Percentiles rank a stretch among this genome's conserved stretches.
Evolutionary conservation across 2,888 invertebrate species (phyloP).

Genomic region (Platycheirus albimanus): DNA sequence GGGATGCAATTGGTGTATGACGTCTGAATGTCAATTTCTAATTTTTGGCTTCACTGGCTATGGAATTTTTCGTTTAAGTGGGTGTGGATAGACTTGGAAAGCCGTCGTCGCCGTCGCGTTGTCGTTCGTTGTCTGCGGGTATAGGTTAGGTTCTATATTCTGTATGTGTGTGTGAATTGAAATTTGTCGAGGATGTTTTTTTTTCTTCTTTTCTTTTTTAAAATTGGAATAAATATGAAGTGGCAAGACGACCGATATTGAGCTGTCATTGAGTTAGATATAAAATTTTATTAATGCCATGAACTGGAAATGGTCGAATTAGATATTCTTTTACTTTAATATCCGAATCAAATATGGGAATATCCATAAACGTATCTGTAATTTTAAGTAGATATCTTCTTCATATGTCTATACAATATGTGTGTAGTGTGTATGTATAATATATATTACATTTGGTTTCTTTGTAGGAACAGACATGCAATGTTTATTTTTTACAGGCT

Average conservation of each 20-base stretch:
- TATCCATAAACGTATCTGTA: no score
- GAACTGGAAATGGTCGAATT: conserved; percentile 17
- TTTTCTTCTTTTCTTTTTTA: not conserved
- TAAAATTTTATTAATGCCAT: conserved; percentile 13
- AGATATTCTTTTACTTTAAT: not conserved
- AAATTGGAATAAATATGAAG: conserved; percentile 31
- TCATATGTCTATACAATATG: no score
- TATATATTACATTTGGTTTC: no score
- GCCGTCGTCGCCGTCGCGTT: conserved; percentile 8
- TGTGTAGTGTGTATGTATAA: no score
- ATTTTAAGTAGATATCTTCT: no score
- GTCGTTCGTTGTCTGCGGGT: conserved; percentile 2
- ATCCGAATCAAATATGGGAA: no score
- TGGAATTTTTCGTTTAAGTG: conserved; percentile 57
- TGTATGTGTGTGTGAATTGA: conserved; percentile 13
- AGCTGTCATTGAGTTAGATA: conserved; percentile 37
- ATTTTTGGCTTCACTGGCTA: conserved; percentile 64
- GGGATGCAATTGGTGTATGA: conserved; percentile 68
- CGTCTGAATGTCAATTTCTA: conserved; percentile 71
- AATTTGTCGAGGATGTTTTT: conserved; percentile 17
- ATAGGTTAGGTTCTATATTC: not conserved
- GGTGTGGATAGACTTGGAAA: conserved; percentile 39
- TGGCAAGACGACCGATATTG: conserved; percentile 18
- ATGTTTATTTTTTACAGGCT: no score
- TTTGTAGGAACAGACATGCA: no score